Conservation (phyloP, 2,113 vertebrate genomes). For the Chaenogobius annularis region DNA sequence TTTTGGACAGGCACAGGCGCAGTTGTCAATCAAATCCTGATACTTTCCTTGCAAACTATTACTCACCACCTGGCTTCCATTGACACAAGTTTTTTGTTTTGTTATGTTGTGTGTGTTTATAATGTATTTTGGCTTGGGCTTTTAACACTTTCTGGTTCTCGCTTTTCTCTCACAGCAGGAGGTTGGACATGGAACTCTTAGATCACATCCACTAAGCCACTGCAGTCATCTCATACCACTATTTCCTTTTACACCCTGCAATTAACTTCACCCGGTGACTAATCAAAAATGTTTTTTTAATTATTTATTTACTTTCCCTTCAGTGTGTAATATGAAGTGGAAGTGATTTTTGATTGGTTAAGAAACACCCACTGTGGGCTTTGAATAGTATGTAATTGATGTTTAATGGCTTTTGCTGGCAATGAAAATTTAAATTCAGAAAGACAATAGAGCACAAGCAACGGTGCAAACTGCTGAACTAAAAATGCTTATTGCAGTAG, state of each 20-base stretch:
- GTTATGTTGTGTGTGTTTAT: too few relatives aligned
- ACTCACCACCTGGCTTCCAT: too few relatives aligned
- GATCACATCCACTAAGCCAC: too few relatives aligned
- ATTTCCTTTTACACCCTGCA: constrained; percentile 58
- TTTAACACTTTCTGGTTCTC: too few relatives aligned
- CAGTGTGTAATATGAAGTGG: constrained; percentile 42
- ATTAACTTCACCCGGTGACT: constrained; percentile 64
- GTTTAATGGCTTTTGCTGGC: constrained; percentile 61
- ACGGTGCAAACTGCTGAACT: constrained; percentile 22
- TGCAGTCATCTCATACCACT: constrained; percentile 10
- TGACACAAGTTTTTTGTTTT: too few relatives aligned
- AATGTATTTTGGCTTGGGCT: background rate
- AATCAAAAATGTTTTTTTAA: constrained; percentile 56
- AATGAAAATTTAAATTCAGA: constrained; percentile 58
- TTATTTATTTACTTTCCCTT: constrained; percentile 28
- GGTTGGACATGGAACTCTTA: too few relatives aligned
- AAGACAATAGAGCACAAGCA: constrained; percentile 27
- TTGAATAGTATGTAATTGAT: constrained; percentile 58
- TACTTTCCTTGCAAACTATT: too few relatives aligned
- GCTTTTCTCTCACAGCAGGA: too few relatives aligned
- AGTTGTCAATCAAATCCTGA: too few relatives aligned
- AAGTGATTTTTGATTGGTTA: constrained; percentile 51
- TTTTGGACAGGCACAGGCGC: too few relatives aligned
- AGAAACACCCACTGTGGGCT: constrained; percentile 38
- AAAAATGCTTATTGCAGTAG: constrained; percentile 30